phyloP scores from a whole-genome alignment of 2,113 vertebrate species.

The Hypanus sabinus region DNA sequence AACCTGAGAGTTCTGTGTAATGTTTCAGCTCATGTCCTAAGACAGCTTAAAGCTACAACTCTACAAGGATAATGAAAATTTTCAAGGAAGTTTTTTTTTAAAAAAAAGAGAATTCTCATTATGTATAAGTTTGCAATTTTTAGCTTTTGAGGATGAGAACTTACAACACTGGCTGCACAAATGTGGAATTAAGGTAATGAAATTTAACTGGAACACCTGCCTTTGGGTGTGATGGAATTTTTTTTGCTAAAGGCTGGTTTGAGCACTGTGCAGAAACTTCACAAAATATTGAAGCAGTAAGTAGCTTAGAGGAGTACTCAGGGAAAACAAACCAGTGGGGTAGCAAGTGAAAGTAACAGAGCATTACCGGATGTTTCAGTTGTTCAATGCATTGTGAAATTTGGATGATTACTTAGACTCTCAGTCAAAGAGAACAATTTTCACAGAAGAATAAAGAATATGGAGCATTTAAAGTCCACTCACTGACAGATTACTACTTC shows the following conservation, averaged over 20 bases:
- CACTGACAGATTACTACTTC: not conserved
- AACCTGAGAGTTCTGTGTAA: not conserved
- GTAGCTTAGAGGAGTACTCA: not conserved
- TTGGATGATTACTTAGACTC: not conserved
- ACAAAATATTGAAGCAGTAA: not conserved
- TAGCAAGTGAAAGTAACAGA: not conserved
- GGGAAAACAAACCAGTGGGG: not conserved
- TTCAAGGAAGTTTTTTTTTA: not conserved
- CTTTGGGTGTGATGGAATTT: not conserved
- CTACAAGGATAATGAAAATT: not conserved
- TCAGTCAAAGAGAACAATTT: not conserved
- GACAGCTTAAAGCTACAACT: not conserved
- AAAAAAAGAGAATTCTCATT: constrained; percentile 4
- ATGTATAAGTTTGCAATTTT: not conserved
- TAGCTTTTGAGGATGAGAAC: not conserved
- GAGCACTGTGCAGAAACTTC: not conserved
- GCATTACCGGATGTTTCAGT: not conserved
- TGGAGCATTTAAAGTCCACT: not conserved
- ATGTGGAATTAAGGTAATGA: not conserved
- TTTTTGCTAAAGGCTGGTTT: not conserved
- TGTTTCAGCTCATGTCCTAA: not conserved
- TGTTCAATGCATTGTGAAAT: not conserved
- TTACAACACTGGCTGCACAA: not conserved
- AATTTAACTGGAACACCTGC: not conserved
- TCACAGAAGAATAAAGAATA: not conserved